Evolutionary conservation across 2,113 vertebrate genomes (phyloP).

Genomic region (Indicator indicator): DNA sequence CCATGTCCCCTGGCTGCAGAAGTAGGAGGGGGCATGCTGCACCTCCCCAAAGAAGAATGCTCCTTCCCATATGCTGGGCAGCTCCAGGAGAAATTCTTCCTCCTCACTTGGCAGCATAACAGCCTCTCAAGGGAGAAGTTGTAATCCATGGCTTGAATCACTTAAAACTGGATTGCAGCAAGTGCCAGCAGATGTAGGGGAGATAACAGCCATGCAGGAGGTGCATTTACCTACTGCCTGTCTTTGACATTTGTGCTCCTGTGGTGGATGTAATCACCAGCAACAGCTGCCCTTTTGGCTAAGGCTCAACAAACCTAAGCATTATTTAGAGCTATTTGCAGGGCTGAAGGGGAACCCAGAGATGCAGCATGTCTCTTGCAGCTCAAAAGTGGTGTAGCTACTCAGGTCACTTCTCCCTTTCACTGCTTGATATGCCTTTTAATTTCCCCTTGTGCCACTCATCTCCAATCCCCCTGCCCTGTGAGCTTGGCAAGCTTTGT

Average conservation of each 20-base stretch:
- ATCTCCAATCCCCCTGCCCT: background rate
- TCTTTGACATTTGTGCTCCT: background rate
- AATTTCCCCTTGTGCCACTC: background rate
- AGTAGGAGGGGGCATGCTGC: background rate
- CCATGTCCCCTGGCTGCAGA: background rate
- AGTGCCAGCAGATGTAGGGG: background rate
- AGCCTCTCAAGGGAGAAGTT: background rate
- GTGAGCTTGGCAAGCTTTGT: conserved; percentile 31
- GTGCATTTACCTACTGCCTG: background rate
- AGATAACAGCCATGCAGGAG: background rate
- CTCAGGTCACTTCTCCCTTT: background rate
- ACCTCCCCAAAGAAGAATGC: background rate
- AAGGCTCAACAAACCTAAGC: background rate
- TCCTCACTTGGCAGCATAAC: background rate
- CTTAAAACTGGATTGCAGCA: background rate
- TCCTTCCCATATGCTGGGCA: background rate
- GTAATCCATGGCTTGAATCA: background rate
- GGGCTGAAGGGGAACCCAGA: background rate
- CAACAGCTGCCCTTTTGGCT: background rate
- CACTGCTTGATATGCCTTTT: background rate
- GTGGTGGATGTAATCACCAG: background rate
- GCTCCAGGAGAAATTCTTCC: background rate
- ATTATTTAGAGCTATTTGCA: background rate
- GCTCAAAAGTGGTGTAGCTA: background rate
- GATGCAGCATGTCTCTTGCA: background rate